Conservation (phyloP, 2,888 invertebrate species). For the Trilocha varians region DNA sequence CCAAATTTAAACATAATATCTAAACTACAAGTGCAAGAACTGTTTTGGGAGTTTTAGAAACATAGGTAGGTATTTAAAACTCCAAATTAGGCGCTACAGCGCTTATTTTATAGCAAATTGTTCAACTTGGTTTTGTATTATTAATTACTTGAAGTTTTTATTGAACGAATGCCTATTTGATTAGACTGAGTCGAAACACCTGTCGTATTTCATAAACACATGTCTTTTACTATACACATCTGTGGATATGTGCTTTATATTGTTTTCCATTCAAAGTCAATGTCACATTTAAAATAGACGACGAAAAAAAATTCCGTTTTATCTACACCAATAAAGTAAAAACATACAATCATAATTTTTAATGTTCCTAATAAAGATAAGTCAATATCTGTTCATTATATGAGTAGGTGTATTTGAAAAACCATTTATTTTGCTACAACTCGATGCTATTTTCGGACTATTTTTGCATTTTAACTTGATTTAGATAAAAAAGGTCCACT, state of each 20-base stretch:
- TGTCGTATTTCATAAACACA: neutral
- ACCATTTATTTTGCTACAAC: slow-evolving; percentile 1
- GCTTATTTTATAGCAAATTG: too few relatives aligned
- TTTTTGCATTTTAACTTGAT: neutral
- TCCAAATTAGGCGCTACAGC: too few relatives aligned
- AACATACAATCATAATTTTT: slow-evolving; percentile 7
- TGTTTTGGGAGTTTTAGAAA: too few relatives aligned
- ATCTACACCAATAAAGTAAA: slow-evolving; percentile 7
- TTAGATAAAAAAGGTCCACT: too few relatives aligned
- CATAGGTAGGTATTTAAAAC: too few relatives aligned
- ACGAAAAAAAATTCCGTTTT: neutral
- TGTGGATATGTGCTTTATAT: neutral
- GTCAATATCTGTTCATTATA: slow-evolving; percentile 1
- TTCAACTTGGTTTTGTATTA: too few relatives aligned
- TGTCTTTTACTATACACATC: neutral
- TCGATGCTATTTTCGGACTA: neutral
- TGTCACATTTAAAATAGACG: neutral
- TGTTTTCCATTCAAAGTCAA: slow-evolving; percentile 4
- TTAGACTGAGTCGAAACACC: too few relatives aligned
- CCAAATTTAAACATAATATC: too few relatives aligned
- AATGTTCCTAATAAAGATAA: slow-evolving; percentile 7
- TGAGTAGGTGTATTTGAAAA: slow-evolving; percentile 4
- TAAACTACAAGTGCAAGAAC: too few relatives aligned
- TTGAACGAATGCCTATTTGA: too few relatives aligned
- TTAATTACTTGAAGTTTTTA: too few relatives aligned